Conservation (phyloP, 1,140 invertebrate genomes). For the Gryllus bimaculatus region DNA sequence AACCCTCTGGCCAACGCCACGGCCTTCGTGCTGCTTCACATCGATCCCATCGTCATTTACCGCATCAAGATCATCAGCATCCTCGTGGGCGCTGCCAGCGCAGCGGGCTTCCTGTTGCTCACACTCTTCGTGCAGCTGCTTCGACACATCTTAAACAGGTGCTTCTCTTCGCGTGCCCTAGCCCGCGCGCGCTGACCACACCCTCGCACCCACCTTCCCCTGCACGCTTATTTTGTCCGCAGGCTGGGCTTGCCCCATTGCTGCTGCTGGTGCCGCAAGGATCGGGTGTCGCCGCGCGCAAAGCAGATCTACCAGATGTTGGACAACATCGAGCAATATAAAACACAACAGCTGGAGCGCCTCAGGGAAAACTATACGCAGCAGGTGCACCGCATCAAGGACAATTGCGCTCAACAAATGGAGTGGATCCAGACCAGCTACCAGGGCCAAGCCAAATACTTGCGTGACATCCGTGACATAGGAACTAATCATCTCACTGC, state of each 20-base stretch:
- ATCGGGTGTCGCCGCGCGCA: conserved; percentile 59
- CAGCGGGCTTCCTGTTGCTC: conserved; percentile 64
- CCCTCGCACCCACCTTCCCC: too few relatives aligned
- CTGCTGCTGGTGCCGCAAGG: conserved; percentile 53
- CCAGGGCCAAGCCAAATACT: conserved; percentile 72
- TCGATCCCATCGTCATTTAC: conserved; percentile 71
- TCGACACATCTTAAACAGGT: conserved; percentile 59
- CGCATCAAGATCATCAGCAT: conserved; percentile 76
- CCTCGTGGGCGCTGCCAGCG: conserved; percentile 65
- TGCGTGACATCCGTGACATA: conserved; percentile 82
- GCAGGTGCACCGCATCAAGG: conserved; percentile 81
- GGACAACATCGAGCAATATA: conserved; percentile 84
- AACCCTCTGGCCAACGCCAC: conserved; percentile 72
- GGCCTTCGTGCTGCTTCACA: conserved; percentile 57
- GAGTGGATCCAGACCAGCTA: conserved; percentile 90
- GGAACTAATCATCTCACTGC: conserved; percentile 76
- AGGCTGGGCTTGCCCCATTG: conserved; percentile 30
- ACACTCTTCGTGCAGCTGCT: conserved; percentile 69
- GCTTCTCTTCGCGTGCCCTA: conserved; percentile 9
- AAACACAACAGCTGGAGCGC: conserved; percentile 75
- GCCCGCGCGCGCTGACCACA: too few relatives aligned
- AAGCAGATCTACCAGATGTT: conserved; percentile 76
- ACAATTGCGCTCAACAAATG: conserved; percentile 86
- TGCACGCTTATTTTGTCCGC: too few relatives aligned
- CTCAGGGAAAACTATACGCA: conserved; percentile 83